These are phyloP conservation scores for Brenthis hecate DNA, from an alignment of 2,888 invertebrate genomes.

Conservation along the genomic window DNA sequence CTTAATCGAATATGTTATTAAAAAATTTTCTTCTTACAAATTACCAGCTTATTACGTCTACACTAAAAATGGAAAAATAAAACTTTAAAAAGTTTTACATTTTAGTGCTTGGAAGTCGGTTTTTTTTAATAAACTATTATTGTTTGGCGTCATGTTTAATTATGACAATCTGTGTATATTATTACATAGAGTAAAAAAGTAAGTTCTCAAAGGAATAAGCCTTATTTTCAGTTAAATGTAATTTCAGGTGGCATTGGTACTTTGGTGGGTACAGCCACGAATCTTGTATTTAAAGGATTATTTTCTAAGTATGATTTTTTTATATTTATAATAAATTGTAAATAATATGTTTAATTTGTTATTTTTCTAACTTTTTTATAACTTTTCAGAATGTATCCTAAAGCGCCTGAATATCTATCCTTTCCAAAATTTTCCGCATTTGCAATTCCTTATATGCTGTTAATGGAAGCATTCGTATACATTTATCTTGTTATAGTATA, in stretches of 20 bases:
- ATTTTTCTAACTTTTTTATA: neutral
- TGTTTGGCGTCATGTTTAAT: too few relatives aligned
- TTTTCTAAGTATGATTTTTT: slow-evolving; percentile 50
- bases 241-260: slow-evolving; percentile 86
- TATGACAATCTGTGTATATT: too few relatives aligned
- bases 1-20: too few relatives aligned
- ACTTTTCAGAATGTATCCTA: slow-evolving; percentile 81
- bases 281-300: slow-evolving; percentile 88
- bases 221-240: slow-evolving; percentile 1
- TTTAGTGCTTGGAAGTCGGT: too few relatives aligned
- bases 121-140: too few relatives aligned
- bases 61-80: too few relatives aligned
- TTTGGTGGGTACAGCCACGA: slow-evolving; percentile 88
- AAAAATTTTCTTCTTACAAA: too few relatives aligned
- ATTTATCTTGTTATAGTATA: slow-evolving; percentile 52
- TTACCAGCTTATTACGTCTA: too few relatives aligned
- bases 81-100: too few relatives aligned
- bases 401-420: slow-evolving; percentile 74
- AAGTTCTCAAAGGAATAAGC: neutral
- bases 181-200: neutral
- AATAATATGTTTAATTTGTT: neutral
- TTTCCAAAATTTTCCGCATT: slow-evolving; percentile 65
- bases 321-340: neutral
- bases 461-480: slow-evolving; percentile 52
- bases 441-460: slow-evolving; percentile 60